Base-by-base conservation (phyloP, 30 jellyfish, hydroid and myxozoan species). In the Haliclystus octoradiatus region DNA sequence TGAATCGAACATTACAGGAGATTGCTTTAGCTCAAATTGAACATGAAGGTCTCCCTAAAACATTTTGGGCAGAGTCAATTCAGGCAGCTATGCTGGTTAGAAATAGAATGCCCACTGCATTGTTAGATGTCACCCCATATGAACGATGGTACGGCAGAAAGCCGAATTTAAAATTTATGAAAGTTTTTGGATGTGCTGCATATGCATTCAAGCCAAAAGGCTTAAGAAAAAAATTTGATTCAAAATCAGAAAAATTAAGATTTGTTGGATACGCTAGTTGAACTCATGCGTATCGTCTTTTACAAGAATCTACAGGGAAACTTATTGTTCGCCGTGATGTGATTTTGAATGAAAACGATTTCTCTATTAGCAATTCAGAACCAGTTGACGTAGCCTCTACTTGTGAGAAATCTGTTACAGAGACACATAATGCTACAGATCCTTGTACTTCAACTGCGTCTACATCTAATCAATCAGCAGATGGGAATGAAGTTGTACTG, bases 111-210 rank as follows among this genome's bases (percentile, higher is more conserved):
- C 12, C 69, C n/a, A 31, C 26, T 5, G 27, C 12, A 26, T 57
- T 31, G 27, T 57, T 57, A 5, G 69, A 31, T 14, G 69, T 57
- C 13, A 13, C 79, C 22, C 79, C 79, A 69, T 69, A 13, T 69
- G 79, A 69, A 69, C 15, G 79, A 34, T 69, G 79, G 71, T 69
- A 69, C 28, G 75, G 75, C 31, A 65, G 75, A 31, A n/a, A n/a
- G n/a, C 69, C 69, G n/a, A 24, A 26, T 5, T 9, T 57, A 24
- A 40, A 69, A 50, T 50, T 34, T 69, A 26, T 33, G 28, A n/a
- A 71, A 15, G 46, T 69, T 22, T 69, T 69, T 69, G 79, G 79
- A 14, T 69, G 79, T 32, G 49, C 71, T 33, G 79, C 79, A 7
- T 65, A 7, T 65, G 75, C 68, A 25, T 49, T 25, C 26, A 31